phyloP scores from a whole-genome alignment of 2,113 vertebrate genomes.

The Phainopepla nitens region DNA sequence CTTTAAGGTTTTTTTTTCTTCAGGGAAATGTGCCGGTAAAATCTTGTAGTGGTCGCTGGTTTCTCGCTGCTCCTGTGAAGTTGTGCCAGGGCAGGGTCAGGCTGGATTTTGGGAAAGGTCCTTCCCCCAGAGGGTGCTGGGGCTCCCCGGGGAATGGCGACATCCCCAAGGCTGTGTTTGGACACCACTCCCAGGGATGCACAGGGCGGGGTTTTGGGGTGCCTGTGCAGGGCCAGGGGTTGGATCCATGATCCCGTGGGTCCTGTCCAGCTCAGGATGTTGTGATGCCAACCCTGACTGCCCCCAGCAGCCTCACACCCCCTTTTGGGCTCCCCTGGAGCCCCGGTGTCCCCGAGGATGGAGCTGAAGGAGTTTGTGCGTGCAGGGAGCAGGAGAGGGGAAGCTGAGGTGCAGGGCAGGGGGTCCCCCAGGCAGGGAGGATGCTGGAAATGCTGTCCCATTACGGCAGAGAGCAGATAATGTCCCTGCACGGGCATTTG shows the following conservation, averaged over 20 bases:
- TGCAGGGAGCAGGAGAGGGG: not conserved
- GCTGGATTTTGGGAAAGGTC: accelerated
- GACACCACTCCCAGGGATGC: not conserved
- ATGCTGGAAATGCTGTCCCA: not conserved
- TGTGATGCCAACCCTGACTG: accelerated
- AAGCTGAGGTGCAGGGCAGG: not conserved
- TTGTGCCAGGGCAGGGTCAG: accelerated
- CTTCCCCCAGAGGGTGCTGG: not conserved
- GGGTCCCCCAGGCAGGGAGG: not conserved
- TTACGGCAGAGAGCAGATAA: slow-evolving; percentile 26
- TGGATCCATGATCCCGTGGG: accelerated
- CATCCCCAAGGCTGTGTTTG: accelerated
- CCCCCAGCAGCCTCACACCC: not conserved
- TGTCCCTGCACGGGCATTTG: slow-evolving; percentile 26
- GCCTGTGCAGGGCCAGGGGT: not conserved
- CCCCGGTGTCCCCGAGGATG: not conserved
- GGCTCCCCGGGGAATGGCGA: not conserved
- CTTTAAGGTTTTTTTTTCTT: not conserved
- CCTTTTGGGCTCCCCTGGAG: too few relatives aligned
- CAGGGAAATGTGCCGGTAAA: not conserved
- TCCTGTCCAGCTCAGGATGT: not conserved
- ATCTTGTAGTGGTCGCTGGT: accelerated
- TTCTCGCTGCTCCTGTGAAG: not conserved
- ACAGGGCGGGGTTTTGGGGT: not conserved
- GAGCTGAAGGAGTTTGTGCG: not conserved